Base-by-base conservation (phyloP, 2,888 invertebrate species). In the Noctuana brunneofusca region DNA sequence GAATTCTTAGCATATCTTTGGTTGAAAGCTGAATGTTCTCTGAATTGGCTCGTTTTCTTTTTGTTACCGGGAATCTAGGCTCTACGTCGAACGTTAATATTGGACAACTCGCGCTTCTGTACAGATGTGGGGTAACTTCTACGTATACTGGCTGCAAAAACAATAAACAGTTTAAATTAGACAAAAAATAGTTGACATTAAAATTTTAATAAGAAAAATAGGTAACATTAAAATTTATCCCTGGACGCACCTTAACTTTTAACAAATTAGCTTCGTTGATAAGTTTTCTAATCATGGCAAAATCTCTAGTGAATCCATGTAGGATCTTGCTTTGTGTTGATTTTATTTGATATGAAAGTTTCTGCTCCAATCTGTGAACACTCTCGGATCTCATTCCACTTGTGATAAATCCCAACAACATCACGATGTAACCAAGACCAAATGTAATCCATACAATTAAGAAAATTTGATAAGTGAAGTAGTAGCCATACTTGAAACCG, bases 401-500 rank as follows among this genome's bases (percentile, higher is more conserved):
- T 0, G 96, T 95, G 69, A 97, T 96, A 76, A 97, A 97, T 1
- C 96, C 96, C 71, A 97, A 93, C 50, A 97, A 94, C 97, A 98
- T 98, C 22, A 97, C 94, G 49, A 97, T 93, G 82, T 98, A 98
- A 0, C 97, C 97, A 67, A 98, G 92, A 0, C 98, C 97, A 75
- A 97, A 97, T 65, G 97, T 96, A 58, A 98, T 96, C 98, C 98
- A 98, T 24, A 96, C 84, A 32, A 97, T 94, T 0, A 97, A 92
- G 72, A 96, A 96, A 64, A 95, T 93, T 84, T 97, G 95, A 87
- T 98, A 98, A 2, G 95, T 86, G 66, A 93, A 91, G 76, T 94
- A 94, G 78, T 94, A 93, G 11, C 95, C 95, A 65, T 92, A 93
- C 41, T 85, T 88, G 67, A 90, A 91, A 2, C 90, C 92, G 43